Evolutionary conservation across 2,113 vertebrate genomes (phyloP).

Genomic region (Plectropomus leopardus): DNA sequence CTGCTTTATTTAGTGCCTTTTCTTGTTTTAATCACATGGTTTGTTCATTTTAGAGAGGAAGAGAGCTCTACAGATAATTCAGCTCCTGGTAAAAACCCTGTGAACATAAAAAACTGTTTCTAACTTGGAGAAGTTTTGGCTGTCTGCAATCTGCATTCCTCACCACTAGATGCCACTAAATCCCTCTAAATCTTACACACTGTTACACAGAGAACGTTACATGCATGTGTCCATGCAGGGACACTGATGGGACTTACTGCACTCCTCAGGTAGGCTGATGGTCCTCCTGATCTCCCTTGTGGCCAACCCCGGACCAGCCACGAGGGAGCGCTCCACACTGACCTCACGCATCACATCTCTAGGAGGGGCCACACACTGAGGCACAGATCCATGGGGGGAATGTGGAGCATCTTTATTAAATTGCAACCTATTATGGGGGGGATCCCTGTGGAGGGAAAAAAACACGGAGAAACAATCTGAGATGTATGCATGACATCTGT

Average conservation of each 20-base stretch:
- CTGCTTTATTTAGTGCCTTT: too few relatives aligned
- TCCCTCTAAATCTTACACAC: too few relatives aligned
- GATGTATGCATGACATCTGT: background rate
- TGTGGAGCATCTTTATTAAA: background rate
- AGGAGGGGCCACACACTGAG: background rate
- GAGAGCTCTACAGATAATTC: too few relatives aligned
- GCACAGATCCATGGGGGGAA: background rate
- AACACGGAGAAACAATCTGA: background rate
- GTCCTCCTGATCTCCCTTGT: conserved; percentile 64
- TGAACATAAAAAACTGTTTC: too few relatives aligned
- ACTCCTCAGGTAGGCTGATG: conserved; percentile 75
- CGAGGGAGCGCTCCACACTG: conserved; percentile 10
- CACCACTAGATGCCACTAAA: too few relatives aligned
- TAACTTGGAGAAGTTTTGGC: too few relatives aligned
- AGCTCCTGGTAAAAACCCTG: too few relatives aligned
- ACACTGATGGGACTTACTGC: conserved; percentile 50
- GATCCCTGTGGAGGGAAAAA: conserved; percentile 30
- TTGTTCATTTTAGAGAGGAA: too few relatives aligned
- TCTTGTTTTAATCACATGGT: too few relatives aligned
- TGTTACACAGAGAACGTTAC: too few relatives aligned
- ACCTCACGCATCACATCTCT: conserved; percentile 63
- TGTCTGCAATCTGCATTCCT: too few relatives aligned
- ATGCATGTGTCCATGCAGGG: background rate
- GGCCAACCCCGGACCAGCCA: background rate
- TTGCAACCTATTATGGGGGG: background rate